Conservation (phyloP, 2,888 invertebrate species). For the Ornithoptera priamus region DNA sequence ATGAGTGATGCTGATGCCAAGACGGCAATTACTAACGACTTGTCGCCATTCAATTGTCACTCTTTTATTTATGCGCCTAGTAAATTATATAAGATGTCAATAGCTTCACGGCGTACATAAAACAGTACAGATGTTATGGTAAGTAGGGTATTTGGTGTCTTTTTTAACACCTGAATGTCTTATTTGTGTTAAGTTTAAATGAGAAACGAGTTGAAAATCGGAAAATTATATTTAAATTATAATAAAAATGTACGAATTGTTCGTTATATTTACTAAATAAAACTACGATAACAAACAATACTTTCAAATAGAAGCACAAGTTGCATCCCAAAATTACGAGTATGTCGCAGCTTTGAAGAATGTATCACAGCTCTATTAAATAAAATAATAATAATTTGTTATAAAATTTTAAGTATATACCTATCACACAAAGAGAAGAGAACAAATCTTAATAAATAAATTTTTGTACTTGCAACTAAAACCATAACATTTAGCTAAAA, state of each 20-base stretch:
- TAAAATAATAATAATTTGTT: too few relatives aligned
- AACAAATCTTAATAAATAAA: too few relatives aligned
- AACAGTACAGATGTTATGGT: slow-evolving; percentile 15
- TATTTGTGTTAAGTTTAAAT: background rate
- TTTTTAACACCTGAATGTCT: background rate
- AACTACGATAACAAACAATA: background rate
- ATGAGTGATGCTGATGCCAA: slow-evolving; percentile 26
- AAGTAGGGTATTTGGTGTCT: slow-evolving; percentile 3
- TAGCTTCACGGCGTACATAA: slow-evolving; percentile 13
- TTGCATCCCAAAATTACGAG: too few relatives aligned
- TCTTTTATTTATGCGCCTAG: slow-evolving; percentile 27
- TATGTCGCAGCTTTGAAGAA: too few relatives aligned
- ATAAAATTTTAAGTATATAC: too few relatives aligned
- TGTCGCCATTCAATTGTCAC: slow-evolving; percentile 27
- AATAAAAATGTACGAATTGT: background rate
- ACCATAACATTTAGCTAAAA: too few relatives aligned
- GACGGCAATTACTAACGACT: slow-evolving; percentile 31
- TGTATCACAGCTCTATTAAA: too few relatives aligned
- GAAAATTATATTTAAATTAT: background rate
- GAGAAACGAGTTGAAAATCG: background rate
- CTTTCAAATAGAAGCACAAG: too few relatives aligned
- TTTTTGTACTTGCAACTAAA: too few relatives aligned
- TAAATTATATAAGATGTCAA: slow-evolving; percentile 32
- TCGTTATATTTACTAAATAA: background rate
- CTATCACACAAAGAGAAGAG: too few relatives aligned